Percentiles rank a stretch among this genome's conserved stretches.
These are phyloP conservation scores for Onychostoma macrolepis DNA, from an alignment of 2,113 vertebrate genomes.

Conservation along the genomic window DNA sequence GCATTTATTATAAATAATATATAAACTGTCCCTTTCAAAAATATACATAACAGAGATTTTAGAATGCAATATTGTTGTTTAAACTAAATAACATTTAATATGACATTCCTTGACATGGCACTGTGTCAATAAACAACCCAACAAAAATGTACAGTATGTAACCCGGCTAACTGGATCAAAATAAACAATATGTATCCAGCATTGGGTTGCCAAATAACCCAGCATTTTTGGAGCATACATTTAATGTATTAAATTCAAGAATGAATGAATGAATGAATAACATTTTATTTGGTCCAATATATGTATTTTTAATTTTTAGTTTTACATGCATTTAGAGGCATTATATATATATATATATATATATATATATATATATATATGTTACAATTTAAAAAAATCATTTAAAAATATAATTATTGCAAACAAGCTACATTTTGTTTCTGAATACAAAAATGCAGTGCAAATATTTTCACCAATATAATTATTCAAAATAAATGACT, in stretches of 20 bases:
- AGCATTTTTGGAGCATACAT: neutral
- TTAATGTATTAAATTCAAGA: neutral
- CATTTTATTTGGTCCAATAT: too few relatives aligned
- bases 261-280: too few relatives aligned
- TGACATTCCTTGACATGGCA: neutral
- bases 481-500: neutral
- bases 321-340: too few relatives aligned
- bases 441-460: neutral
- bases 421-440: neutral
- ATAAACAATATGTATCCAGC: neutral
- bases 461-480: neutral
- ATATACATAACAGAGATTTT: neutral
- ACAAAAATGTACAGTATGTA: neutral
- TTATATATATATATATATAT: too few relatives aligned
- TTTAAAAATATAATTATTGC: neutral
- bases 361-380: too few relatives aligned
- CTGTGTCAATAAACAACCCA: neutral
- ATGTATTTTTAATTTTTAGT: too few relatives aligned
- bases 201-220: neutral
- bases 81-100: neutral
- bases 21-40: neutral
- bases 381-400: neutral
- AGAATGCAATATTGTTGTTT: neutral
- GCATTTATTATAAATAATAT: neutral
- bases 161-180: neutral